phyloP scores from a whole-genome alignment of 2,113 vertebrate species.

The Echinops telfairi region DNA sequence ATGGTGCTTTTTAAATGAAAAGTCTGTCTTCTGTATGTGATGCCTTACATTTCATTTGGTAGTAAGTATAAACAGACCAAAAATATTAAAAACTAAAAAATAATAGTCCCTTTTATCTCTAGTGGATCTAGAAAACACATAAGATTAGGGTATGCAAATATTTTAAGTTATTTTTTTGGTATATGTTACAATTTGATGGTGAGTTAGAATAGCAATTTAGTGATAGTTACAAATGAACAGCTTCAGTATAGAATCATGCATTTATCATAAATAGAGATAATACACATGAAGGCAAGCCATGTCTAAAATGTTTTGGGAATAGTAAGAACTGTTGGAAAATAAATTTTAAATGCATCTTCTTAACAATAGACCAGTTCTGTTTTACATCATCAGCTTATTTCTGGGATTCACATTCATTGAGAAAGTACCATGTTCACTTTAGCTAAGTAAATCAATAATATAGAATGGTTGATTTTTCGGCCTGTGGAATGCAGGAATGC shows the following conservation, averaged over 20 bases:
- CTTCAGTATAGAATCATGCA: neutral
- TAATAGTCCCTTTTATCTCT: neutral
- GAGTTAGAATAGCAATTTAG: neutral
- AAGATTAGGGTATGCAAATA: neutral
- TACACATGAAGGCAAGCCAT: neutral
- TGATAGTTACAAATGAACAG: neutral
- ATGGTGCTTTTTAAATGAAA: conserved; percentile 19
- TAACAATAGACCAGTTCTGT: neutral
- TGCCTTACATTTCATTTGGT: neutral
- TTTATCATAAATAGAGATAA: neutral
- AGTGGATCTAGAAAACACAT: neutral
- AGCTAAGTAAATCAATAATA: neutral
- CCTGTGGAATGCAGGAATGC: neutral
- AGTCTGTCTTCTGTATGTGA: neutral
- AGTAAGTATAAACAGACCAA: conserved; percentile 36
- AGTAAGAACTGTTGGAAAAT: neutral
- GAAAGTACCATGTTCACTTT: neutral
- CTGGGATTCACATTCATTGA: conserved; percentile 21
- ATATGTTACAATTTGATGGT: neutral
- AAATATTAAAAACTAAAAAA: neutral
- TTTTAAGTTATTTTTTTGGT: neutral
- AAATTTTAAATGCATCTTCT: neutral
- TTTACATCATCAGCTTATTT: neutral
- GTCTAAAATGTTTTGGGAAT: neutral
- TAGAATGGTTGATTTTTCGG: neutral